phyloP scores from a whole-genome alignment of 23 tunicate genomes.

The Halocynthia aurantium region DNA sequence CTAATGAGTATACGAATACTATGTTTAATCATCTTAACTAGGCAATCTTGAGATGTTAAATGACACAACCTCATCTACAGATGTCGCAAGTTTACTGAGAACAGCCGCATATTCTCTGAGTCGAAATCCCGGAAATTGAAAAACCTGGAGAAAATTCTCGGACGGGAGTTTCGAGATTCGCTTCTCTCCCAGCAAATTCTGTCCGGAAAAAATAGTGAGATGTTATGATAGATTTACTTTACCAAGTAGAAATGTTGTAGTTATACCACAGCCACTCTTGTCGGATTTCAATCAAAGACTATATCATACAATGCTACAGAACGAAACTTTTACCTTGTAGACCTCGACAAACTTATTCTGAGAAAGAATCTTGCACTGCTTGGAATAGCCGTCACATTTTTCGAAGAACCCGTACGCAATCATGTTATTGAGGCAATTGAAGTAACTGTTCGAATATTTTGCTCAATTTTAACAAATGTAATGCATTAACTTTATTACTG shows the following conservation, averaged over 20 bases:
- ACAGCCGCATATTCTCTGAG: constrained; percentile 8
- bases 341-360: neutral
- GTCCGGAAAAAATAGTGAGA: neutral
- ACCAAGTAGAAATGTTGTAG: neutral
- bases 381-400: neutral
- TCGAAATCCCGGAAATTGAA: constrained; percentile 22
- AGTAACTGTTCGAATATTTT: constrained; percentile 3
- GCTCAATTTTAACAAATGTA: too few relatives aligned
- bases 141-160: constrained; percentile 21
- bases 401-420: constrained; percentile 25
- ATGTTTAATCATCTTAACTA: neutral
- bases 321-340: neutral
- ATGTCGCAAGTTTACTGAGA: neutral
- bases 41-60: neutral
- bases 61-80: constrained; percentile 12
- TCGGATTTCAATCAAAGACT: too few relatives aligned
- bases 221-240: neutral
- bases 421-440: constrained; percentile 13
- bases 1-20: neutral
- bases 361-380: constrained; percentile 9
- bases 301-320: too few relatives aligned
- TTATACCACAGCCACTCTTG: too few relatives aligned
- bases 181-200: constrained; percentile 17
- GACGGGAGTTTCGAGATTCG: neutral
- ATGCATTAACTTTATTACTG: too few relatives aligned